phyloP scores from a whole-genome alignment of 2,888 invertebrate genomes.

The Lasioglossum vierecki region DNA sequence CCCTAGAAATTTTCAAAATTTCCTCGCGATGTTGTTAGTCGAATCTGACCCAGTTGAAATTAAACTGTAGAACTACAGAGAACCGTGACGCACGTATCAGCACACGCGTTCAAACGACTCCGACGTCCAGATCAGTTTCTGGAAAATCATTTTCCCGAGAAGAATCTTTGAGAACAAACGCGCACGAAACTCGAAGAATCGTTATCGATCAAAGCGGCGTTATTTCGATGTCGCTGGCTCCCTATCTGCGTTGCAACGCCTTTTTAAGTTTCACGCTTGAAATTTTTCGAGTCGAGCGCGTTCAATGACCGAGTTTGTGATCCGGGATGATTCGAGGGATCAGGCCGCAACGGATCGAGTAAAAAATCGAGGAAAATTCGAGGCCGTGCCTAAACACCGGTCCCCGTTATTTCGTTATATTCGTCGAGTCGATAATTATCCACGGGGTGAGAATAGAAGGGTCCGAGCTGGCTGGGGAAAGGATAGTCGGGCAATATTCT shows the following conservation, averaged over 20 bases:
- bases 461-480: neutral
- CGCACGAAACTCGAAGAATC: neutral
- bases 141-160: neutral
- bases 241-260: neutral
- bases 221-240: neutral
- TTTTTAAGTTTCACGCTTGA: neutral
- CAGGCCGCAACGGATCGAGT: neutral
- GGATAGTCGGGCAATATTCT: neutral
- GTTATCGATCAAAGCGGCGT: neutral
- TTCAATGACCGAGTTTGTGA: neutral
- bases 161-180: neutral
- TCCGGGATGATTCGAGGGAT: neutral
- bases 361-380: neutral
- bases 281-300: neutral
- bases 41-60: neutral
- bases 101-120: neutral
- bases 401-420: conserved; percentile 8
- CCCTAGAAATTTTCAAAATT: neutral
- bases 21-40: neutral
- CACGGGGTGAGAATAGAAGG: conserved; percentile 17
- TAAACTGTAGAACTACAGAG: neutral
- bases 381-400: neutral
- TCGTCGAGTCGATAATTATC: conserved; percentile 41
- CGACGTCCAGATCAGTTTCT: neutral
- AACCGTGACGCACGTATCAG: neutral